Evolutionary conservation across 2,888 invertebrate species (phyloP), one percentile per base, ranked within the genome.

Genomic region (Caenorhabditis doughertyi): DNA sequence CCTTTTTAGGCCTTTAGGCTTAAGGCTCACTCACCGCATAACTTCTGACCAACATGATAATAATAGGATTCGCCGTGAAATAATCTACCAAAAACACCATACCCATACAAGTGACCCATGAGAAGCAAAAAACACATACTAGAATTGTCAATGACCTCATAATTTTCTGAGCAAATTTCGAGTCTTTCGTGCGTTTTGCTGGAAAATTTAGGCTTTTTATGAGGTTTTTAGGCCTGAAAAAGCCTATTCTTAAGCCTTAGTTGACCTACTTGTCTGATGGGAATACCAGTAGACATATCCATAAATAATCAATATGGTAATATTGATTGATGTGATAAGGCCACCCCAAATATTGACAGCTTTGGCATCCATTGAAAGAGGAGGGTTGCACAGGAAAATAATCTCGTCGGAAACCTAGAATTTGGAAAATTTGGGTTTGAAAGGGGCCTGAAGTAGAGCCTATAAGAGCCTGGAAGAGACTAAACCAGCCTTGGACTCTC

Each of bases 51-150:
- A 76, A 32, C 58, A 68, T 51, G 7, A 60, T 76, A 29, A 76
- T 29, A 9, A 32, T 27, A 8, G 13, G 4, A n/a, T 76, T 67
- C 3, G 21, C 23, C 18, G 76, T 76, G 42, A 76, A 39, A 42
- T 76, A 65, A 13, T 76, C 60, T 25, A 58, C 44, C n/a, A 76
- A 39, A 18, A 76, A 76, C 4, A 76, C 76, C 21, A 35, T 29
- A 2, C 67, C 76, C 58, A 76, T 76, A 47, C 76, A 76, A n/a
- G 68, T 58, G 18, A 76, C 67, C 76, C 76, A 76, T 21, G 76
- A 76, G 13, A 56, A 68, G 18, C 60, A 76, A 25, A 76, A 76
- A 1, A 76, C 76, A 9, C 67, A 1, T 0, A 76, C 76, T 13
- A 76, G 60, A 42, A 76, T 76, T 4, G 76, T 76, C 67, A 76